Evolutionary conservation across 1,140 invertebrate species (phyloP).

Genomic region (Gryllus bimaculatus): DNA sequence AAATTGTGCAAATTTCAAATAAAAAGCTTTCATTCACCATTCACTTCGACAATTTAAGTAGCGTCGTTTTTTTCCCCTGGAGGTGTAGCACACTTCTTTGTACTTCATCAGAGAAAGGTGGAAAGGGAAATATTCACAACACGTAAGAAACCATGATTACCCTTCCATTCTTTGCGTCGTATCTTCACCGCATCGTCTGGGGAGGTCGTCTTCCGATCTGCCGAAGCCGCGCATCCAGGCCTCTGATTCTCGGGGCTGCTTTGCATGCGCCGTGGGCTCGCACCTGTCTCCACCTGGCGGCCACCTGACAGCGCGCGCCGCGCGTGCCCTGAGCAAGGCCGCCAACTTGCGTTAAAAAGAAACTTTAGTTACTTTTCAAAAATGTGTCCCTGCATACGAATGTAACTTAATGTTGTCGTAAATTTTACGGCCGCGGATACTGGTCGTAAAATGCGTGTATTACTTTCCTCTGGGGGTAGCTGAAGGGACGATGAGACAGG

Average conservation of each 20-base stretch:
- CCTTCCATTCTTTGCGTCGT: too few species aligned
- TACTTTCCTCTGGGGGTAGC: neutral
- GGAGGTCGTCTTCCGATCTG: too few species aligned
- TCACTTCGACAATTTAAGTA: too few species aligned
- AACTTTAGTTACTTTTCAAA: slow-evolving; percentile 2
- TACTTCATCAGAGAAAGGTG: too few species aligned
- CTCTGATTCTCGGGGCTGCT: neutral
- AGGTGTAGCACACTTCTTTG: too few species aligned
- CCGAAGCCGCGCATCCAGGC: too few species aligned
- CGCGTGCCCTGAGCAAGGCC: neutral
- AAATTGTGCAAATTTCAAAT: too few species aligned
- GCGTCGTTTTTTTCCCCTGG: too few species aligned
- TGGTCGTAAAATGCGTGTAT: neutral
- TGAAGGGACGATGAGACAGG: neutral
- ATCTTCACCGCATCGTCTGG: too few species aligned
- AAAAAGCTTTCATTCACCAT: too few species aligned
- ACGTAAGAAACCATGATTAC: too few species aligned
- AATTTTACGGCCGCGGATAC: neutral
- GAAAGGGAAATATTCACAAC: too few species aligned
- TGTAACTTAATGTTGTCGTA: slow-evolving; percentile 5
- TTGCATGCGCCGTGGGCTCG: neutral
- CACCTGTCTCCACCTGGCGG: neutral
- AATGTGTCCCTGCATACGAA: neutral
- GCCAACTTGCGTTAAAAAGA: slow-evolving; percentile 4
- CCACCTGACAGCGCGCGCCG: neutral